Evolutionary conservation across 1,140 invertebrate genomes (phyloP), one percentile per base, ranked within the genome.

Genomic region (Fopius arisanus): DNA sequence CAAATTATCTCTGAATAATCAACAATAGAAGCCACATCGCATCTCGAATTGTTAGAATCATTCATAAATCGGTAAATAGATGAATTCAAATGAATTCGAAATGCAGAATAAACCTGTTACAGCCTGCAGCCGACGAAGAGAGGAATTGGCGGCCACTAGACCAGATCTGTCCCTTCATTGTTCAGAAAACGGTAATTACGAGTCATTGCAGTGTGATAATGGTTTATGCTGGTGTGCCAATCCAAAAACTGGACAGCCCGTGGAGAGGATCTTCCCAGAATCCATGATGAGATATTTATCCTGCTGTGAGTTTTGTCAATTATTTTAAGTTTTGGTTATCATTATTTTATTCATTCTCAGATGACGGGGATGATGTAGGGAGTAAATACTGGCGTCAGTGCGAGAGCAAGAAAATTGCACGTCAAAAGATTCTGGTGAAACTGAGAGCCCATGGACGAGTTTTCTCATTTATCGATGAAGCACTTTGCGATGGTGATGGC

Each of bases 141-240:
- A 75, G 41, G 43, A 73, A 48, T 28, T 80, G 5, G 54, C 48
- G 29, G 19, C 23, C 31, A 63, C 51, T 12, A 78, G 78, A 70
- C 54, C 14, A 43, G 75, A 75, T 14, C 75, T 82, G 1, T 82
- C 84, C 2, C 70, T 87, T 48, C 85, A 88, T 68, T 87, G 85
- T 67, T 63, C 74, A n/a, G 40, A 78, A 59, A 78, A 84, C 70
- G 86, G 86, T 29, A 86, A 86, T 77, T 87, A 81, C 73, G 86
- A 87, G 65, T 54, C 80, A 40, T 69, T 88, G n/a, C 86, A 88
- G 71, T 88, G 85, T 67, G 82, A 86, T 71, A 79, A 81, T 77
- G 83, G 80, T 29, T 62, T 84, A 65, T 88, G 86, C 48, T 88
- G 82, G 80, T 88, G 86, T 72, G 81, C 83, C 12, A 78, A 84